A percentile compares a stretch with the other conserved stretches of the same genome.
These are phyloP conservation scores for Octonoba sinensis DNA, from an alignment of 2,888 invertebrate species.

Conservation along the genomic window DNA sequence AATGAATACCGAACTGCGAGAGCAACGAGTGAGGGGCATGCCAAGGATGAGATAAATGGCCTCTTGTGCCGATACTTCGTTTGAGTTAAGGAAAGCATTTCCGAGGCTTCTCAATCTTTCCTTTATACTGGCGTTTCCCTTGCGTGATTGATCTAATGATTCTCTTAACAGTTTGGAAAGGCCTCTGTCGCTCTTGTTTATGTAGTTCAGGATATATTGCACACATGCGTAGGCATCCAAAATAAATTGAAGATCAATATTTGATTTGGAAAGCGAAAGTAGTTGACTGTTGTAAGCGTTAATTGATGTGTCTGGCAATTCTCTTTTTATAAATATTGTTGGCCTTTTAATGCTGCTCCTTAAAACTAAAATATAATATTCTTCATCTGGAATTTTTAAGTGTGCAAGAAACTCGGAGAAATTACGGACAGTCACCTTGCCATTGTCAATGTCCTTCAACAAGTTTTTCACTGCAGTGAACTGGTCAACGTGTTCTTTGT, in stretches of 20 bases:
- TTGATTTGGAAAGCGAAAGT: slow-evolving; percentile 68
- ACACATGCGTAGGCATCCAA: slow-evolving; percentile 69
- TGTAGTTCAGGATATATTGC: slow-evolving; percentile 68
- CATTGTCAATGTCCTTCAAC: not conserved
- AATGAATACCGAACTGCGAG: slow-evolving; percentile 65
- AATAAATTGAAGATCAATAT: slow-evolving; percentile 70
- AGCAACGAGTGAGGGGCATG: slow-evolving; percentile 65
- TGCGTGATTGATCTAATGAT: slow-evolving; percentile 66
- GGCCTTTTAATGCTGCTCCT: slow-evolving; percentile 21
- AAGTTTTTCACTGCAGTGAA: not conserved
- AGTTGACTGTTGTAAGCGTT: slow-evolving; percentile 67
- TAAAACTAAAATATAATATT: slow-evolving; percentile 19
- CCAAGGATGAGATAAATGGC: slow-evolving; percentile 66
- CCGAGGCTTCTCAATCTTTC: slow-evolving; percentile 65
- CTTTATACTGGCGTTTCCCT: slow-evolving; percentile 66
- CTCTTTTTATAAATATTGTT: slow-evolving; percentile 66
- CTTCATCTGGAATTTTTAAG: slow-evolving; percentile 6
- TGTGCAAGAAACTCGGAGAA: not conserved
- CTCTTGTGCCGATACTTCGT: slow-evolving; percentile 68
- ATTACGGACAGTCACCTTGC: not conserved
- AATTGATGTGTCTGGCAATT: slow-evolving; percentile 63
- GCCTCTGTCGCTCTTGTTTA: slow-evolving; percentile 61
- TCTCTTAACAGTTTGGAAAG: slow-evolving; percentile 61
- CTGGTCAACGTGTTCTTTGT: not conserved
- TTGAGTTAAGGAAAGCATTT: slow-evolving; percentile 67